phyloP scores from a whole-genome alignment of 2,888 invertebrate species.

The Plutella xylostella region DNA sequence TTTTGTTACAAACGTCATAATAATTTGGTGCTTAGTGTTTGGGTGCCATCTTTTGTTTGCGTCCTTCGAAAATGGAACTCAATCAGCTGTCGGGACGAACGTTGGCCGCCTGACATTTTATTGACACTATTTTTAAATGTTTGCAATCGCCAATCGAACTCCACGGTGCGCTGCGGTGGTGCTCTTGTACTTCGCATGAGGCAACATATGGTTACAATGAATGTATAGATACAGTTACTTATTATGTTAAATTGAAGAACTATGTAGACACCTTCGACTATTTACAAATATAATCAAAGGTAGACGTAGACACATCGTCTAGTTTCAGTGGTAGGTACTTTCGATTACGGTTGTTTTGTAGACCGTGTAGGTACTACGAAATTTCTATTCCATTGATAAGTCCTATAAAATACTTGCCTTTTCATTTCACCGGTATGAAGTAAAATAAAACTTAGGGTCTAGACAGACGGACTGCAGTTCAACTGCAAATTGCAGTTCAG shows the following conservation, averaged over 20 bases:
- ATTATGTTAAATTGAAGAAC: too few species aligned
- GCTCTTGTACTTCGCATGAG: background rate
- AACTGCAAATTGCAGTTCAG: too few species aligned
- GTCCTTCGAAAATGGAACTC: constrained; percentile 48
- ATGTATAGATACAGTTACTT: too few species aligned
- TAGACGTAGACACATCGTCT: background rate
- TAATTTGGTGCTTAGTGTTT: constrained; percentile 26
- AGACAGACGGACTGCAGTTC: too few species aligned
- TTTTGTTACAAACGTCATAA: constrained; percentile 44
- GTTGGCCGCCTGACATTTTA: constrained; percentile 33
- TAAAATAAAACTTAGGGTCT: too few species aligned
- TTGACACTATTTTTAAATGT: constrained; percentile 40
- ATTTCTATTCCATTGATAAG: too few species aligned
- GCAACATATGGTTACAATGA: background rate
- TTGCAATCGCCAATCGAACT: background rate
- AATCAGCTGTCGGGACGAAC: constrained; percentile 18
- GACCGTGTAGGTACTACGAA: too few species aligned
- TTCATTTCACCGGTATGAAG: too few species aligned
- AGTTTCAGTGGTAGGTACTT: too few species aligned
- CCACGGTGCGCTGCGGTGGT: background rate
- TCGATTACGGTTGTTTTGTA: too few species aligned
- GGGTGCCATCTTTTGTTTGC: constrained; percentile 47
- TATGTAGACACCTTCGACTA: too few species aligned
- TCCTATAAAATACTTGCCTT: too few species aligned
- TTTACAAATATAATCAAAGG: background rate